Evolutionary conservation across 2,797 vertebrate species (phyloP), one percentile per base, ranked within the genome.

Genomic region (Liparis tanakae): DNA sequence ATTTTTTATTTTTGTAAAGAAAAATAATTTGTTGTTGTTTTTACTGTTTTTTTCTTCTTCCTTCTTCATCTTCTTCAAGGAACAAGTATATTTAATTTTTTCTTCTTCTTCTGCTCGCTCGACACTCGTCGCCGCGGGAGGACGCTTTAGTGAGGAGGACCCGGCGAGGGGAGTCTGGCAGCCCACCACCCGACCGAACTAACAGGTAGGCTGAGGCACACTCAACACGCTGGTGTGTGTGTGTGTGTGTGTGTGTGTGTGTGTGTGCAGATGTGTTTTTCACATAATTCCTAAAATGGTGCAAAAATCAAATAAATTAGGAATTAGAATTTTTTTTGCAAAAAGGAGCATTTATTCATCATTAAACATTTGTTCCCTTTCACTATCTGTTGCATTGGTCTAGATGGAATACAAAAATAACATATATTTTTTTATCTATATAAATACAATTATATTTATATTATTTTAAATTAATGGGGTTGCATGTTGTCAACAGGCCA

Each of bases 131-230:
- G 8, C 64, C 37, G 65, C 57, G 3, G 64, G 64, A 78, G 82
- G 70, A 74, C 61, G 79, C 72, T 60, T 83, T 70, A 36, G 56
- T n/a, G 82, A 73, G 62, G 81, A 70, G 44, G 17, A 41, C 61
- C 18, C 67, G 69, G 51, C 82, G 58, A 70, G 50, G 68, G 82
- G 72, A 66, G 70, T 64, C 85, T 80, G 87, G 74, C 80, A 70
- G 1, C 65, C n/a, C 59, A 76, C 37, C 80, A 68, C 37, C 81
- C 78, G 72, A 82, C 60, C 84, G 76, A 7, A 79, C 76, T 73
- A 85, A 86, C 88, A 90, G 90, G 89, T 92, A 90, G 78, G 84
- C 41, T 76, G 30, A 75, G 57, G 17, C 43, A 9, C 30, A 5
- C 18, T 36, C 39, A 1, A 37, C 57, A 64, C 14, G 5, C 48